These are phyloP conservation scores for Tetragonisca angustula DNA, from an alignment of 2,888 invertebrate genomes.

Conservation along the genomic window DNA sequence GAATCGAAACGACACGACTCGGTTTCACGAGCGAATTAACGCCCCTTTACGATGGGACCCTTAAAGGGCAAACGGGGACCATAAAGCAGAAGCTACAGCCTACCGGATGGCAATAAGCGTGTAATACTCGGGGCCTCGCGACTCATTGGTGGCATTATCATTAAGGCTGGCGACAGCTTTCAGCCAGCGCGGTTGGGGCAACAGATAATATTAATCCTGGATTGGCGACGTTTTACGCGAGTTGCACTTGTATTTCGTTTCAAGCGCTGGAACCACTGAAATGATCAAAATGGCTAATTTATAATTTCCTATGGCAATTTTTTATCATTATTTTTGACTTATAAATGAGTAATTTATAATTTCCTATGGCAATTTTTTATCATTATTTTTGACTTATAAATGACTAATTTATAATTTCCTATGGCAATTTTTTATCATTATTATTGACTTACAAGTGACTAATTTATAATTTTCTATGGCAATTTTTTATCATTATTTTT, in stretches of 20 bases:
- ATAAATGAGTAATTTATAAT: no score
- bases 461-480: no score
- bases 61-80: conserved; percentile 19
- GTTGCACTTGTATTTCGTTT: conserved; percentile 43
- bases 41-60: neutral
- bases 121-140: conserved; percentile 11
- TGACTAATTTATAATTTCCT: no score
- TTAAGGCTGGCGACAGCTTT: conserved; percentile 46
- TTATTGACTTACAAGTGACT: no score
- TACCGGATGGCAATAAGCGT: conserved; percentile 56
- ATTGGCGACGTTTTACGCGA: conserved; percentile 38
- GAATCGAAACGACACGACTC: conserved; percentile 17
- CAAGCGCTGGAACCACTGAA: neutral
- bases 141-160: conserved; percentile 45
- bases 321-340: no score
- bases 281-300: no score
- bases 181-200: neutral
- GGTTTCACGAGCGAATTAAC: conserved; percentile 40
- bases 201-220: conserved; percentile 48
- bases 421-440: no score
- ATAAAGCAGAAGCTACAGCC: conserved; percentile 37
- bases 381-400: no score
- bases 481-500: no score
- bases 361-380: no score
- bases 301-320: no score